Evolutionary conservation across 2,113 vertebrate genomes (phyloP), one percentile per base, ranked within the genome.

Genomic region (Calonectris borealis): DNA sequence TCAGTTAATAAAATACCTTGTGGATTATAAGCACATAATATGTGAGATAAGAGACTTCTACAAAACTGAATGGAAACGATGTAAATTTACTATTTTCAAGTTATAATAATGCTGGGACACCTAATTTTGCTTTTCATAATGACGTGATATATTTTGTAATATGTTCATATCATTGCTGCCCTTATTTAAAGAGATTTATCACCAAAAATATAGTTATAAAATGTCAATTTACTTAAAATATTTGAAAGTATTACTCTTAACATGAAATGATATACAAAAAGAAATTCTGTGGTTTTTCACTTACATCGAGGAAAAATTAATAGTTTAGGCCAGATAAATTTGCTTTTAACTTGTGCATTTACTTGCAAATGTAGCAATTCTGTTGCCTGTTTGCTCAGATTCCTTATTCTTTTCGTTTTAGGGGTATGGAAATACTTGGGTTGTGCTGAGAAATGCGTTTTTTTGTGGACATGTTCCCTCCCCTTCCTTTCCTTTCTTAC

Each of bases 391-490:
- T 66, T 86, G 20, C n/a, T 51, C 21, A 10, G 11, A 40, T 3
- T 49, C 15, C 13, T 71, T 48, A 15, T 70, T 80, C 7, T 58
- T 70, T 54, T 75, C 13, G 12, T 6, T 81, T 65, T 83, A 46
- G 29, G 29, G 10, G 1, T 42, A 32, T 42, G 31, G 38, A 86
- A 62, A 26, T 75, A 38, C 8, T 57, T 34, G 6, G 9, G 9
- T 58, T 70, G 24, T 31, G 18, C n/a, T 66, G 48, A 87, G 25
- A 75, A 68, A 60, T 58, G 12, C 0, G 1, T 6, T 29, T 91
- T 94, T 25, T 81, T 0, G 0, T 20, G 32, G 10, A 62, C 29
- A n/a, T 10, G 2, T 87, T 86, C 25, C 7, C 11, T n/a, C 16
- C 16, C 8, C 17, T 58, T 70, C 20, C 14, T 86, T 91, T 82